Percentiles rank a stretch among this genome's conserved stretches.
phyloP scores from a whole-genome alignment of 1,140 invertebrate genomes.

The Lepidurus couesii region DNA sequence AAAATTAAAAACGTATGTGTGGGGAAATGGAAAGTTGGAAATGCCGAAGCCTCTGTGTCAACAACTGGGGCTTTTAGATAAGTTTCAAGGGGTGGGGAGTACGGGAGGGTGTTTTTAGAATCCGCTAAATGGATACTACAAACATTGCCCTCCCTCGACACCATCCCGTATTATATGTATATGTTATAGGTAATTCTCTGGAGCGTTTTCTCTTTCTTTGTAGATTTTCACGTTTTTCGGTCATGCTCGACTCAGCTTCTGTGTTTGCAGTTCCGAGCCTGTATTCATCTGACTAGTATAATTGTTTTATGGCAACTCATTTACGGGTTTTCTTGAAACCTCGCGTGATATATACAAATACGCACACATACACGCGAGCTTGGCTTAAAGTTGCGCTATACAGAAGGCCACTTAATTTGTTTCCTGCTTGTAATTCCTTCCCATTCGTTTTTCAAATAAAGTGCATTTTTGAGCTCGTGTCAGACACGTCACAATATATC shows the following conservation, averaged over 20 bases:
- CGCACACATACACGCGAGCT: neutral
- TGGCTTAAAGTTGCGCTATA: neutral
- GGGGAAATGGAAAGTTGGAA: neutral
- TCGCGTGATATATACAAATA: neutral
- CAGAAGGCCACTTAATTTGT: neutral
- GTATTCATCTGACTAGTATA: neutral
- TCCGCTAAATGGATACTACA: neutral
- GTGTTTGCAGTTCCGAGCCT: neutral
- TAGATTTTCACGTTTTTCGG: neutral
- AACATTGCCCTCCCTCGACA: neutral
- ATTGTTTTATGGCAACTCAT: slow-evolving; percentile 9
- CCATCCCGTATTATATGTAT: neutral
- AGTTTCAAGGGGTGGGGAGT: neutral
- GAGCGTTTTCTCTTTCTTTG: neutral
- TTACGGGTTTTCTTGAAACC: neutral
- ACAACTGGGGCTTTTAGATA: neutral
- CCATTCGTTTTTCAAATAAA: neutral
- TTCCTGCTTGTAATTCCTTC: neutral
- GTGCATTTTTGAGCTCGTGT: too few relatives aligned
- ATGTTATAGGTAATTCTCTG: neutral
- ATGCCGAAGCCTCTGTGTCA: slow-evolving; percentile 2
- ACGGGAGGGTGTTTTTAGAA: neutral
- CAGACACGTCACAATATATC: too few relatives aligned
- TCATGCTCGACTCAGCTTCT: neutral
- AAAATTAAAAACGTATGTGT: neutral